These are phyloP conservation scores for Hermaeophaga mercurialis DNA, from an alignment of 2,888 invertebrate genomes.

Conservation along the genomic window DNA sequence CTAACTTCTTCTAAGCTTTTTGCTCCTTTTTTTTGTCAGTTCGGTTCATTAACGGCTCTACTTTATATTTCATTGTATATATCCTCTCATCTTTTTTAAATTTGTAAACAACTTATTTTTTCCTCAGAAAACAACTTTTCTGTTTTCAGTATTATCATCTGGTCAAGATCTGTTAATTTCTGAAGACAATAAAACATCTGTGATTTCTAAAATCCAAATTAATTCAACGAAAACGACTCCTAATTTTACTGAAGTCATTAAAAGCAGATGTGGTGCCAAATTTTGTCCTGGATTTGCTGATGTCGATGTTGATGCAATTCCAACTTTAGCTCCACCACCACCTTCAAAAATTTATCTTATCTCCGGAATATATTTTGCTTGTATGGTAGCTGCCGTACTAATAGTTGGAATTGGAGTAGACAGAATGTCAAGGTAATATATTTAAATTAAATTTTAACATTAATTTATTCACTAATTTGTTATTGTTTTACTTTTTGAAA, in stretches of 20 bases:
- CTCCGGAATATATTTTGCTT: conserved; percentile 79
- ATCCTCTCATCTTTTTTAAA: too few species aligned
- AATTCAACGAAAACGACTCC: conserved; percentile 12
- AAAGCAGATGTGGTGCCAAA: conserved; percentile 73
- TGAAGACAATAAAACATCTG: too few species aligned
- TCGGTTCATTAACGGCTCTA: too few species aligned
- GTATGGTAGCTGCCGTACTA: conserved; percentile 76
- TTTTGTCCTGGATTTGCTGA: conserved; percentile 67
- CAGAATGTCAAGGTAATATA: conserved; percentile 73
- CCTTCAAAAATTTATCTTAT: conserved; percentile 76
- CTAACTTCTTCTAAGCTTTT: too few species aligned
- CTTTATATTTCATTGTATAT: too few species aligned
- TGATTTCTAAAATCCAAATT: too few species aligned
- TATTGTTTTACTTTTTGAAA: too few species aligned
- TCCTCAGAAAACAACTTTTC: too few species aligned
- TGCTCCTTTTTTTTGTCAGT: too few species aligned
- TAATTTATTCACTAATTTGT: too few species aligned
- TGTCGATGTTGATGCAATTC: conserved; percentile 57
- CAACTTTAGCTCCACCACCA: conserved; percentile 74
- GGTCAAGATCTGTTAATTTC: too few species aligned
- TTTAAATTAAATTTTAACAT: neutral
- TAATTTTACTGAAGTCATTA: conserved; percentile 53
- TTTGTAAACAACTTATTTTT: too few species aligned
- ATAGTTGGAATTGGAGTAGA: conserved; percentile 82
- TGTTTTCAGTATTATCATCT: conserved; percentile 43